phyloP scores from a whole-genome alignment of 2,113 vertebrate genomes.

The Propithecus coquereli region DNA sequence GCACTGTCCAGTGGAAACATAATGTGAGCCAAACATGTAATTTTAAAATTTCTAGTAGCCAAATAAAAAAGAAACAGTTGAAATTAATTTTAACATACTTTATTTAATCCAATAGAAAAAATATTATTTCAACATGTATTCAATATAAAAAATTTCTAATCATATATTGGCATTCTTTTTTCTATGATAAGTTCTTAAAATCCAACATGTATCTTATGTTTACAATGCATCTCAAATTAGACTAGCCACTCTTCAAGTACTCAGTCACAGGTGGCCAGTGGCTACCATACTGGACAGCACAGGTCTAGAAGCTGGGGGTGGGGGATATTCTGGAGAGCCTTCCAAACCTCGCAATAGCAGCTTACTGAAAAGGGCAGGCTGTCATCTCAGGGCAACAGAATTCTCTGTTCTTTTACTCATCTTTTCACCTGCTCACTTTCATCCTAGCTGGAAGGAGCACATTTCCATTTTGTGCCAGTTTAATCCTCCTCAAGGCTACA shows the following conservation, averaged over 20 bases:
- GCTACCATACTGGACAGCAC: neutral
- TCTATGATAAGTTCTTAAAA: conserved; percentile 37
- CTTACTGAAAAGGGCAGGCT: neutral
- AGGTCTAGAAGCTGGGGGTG: neutral
- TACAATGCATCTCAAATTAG: conserved; percentile 33
- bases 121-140: conserved; percentile 20
- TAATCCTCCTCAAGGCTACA: neutral
- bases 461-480: conserved; percentile 17
- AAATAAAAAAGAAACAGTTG: neutral
- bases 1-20: neutral
- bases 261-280: neutral
- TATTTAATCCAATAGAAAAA: conserved; percentile 18
- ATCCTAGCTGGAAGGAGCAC: conserved; percentile 33
- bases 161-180: conserved; percentile 18
- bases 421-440: conserved; percentile 40
- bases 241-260: neutral
- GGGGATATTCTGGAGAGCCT: neutral
- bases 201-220: neutral
- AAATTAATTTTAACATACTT: conserved; percentile 44
- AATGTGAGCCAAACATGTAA: neutral
- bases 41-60: conserved; percentile 22
- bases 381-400: neutral
- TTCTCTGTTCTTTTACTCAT: conserved; percentile 16
- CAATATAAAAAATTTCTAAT: conserved; percentile 47
- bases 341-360: neutral